phyloP scores from a whole-genome alignment of 2,113 vertebrate genomes.

The Anseranas semipalmata region DNA sequence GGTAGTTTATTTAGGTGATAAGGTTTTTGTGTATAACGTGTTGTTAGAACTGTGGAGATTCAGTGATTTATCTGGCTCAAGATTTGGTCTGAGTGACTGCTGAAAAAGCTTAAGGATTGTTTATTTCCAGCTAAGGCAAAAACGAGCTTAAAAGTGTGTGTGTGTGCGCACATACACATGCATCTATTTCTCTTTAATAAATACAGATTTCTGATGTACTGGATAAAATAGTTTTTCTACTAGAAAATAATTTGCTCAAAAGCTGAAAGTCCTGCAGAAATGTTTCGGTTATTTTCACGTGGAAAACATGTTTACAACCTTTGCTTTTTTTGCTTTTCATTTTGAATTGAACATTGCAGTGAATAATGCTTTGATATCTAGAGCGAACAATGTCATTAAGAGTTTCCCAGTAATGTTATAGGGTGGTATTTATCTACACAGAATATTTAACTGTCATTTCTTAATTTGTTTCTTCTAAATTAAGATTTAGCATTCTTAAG shows the following conservation, averaged over 20 bases:
- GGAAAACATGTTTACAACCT: neutral
- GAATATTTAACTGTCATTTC: neutral
- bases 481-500: neutral
- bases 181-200: neutral
- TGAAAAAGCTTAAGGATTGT: neutral
- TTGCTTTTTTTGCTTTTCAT: neutral
- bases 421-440: neutral
- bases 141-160: neutral
- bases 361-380: neutral
- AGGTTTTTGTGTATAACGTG: neutral
- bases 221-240: neutral
- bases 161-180: neutral
- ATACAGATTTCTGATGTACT: neutral
- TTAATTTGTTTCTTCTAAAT: neutral
- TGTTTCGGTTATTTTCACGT: neutral
- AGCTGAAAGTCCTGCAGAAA: neutral
- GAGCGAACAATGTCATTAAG: neutral
- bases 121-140: neutral
- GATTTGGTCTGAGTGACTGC: neutral
- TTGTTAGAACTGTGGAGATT: neutral
- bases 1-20: neutral
- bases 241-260: neutral
- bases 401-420: neutral
- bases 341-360: neutral
- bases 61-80: neutral